Conservation (phyloP, 2,113 vertebrate genomes). For the Microcebus ravelobensis region DNA sequence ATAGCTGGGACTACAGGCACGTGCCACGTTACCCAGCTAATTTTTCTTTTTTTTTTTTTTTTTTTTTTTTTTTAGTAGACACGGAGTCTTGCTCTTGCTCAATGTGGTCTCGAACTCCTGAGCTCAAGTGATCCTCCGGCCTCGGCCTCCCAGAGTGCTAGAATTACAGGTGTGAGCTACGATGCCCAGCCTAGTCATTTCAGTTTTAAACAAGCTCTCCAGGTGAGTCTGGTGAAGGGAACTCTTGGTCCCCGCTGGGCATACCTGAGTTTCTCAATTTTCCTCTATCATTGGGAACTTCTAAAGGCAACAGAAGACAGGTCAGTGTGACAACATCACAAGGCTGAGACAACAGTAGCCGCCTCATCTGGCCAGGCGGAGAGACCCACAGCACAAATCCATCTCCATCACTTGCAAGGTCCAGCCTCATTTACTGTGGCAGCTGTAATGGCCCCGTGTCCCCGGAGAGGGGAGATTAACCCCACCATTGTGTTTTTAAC, state of each 20-base stretch:
- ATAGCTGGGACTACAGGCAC: too few relatives aligned
- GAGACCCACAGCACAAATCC: conserved; percentile 26
- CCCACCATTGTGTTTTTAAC: conserved; percentile 20
- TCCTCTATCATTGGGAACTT: neutral
- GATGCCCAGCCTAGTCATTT: neutral
- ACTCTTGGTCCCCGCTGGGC: neutral
- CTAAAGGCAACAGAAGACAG: neutral
- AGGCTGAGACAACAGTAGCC: neutral
- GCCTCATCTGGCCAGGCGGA: conserved; percentile 44
- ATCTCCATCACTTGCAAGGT: conserved; percentile 40
- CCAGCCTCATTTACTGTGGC: conserved; percentile 66
- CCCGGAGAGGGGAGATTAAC: conserved; percentile 10
- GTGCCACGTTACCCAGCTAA: too few relatives aligned
- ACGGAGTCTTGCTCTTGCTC: too few relatives aligned
- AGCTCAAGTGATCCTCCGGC: too few relatives aligned
- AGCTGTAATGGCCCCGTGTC: conserved; percentile 66
- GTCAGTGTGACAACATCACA: neutral
- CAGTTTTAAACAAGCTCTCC: neutral
- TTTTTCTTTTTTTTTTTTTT: too few relatives aligned
- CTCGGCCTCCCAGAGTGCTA: too few relatives aligned
- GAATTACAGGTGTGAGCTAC: too few relatives aligned
- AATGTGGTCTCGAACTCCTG: too few relatives aligned
- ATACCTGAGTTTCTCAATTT: neutral
- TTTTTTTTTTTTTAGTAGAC: too few relatives aligned
- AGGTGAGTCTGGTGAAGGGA: neutral